phyloP scores from a whole-genome alignment of 2,888 invertebrate species.

The Drosophila mercatorum region DNA sequence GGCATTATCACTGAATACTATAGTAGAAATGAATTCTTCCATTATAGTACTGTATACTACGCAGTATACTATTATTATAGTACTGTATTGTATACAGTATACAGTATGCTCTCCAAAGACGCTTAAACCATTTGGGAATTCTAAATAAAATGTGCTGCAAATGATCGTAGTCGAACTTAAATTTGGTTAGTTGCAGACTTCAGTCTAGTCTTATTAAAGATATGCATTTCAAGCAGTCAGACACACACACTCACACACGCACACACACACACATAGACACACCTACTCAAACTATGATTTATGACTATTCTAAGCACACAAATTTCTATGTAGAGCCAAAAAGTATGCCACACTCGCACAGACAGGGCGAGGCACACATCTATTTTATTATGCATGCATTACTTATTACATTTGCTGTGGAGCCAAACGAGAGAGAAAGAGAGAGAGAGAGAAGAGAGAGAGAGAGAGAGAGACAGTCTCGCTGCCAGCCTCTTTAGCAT shows the following conservation, averaged over 20 bases:
- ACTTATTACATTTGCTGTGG: slow-evolving; percentile 58
- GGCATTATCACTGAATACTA: too few relatives aligned
- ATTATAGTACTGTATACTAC: too few relatives aligned
- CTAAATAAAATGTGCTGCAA: background rate
- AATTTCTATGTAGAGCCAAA: slow-evolving; percentile 47
- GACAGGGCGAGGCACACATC: slow-evolving; percentile 12
- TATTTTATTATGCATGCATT: slow-evolving; percentile 60
- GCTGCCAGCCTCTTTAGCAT: slow-evolving; percentile 49
- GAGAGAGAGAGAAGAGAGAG: background rate
- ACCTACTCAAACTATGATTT: slow-evolving; percentile 43
- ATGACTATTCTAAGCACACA: slow-evolving; percentile 44
- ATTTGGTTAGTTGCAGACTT: background rate
- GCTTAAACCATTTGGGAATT: background rate
- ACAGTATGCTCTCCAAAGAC: too few relatives aligned
- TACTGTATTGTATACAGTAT: too few relatives aligned
- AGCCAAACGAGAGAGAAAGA: slow-evolving; percentile 5
- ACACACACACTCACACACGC: background rate
- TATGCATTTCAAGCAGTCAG: background rate
- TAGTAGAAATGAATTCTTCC: too few relatives aligned
- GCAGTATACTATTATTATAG: too few relatives aligned
- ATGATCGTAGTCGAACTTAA: slow-evolving; percentile 1
- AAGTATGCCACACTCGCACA: slow-evolving; percentile 47
- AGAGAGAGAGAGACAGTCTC: slow-evolving; percentile 13
- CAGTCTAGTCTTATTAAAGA: slow-evolving; percentile 5
- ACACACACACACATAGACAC: background rate